Evolutionary conservation across 2,113 vertebrate genomes (phyloP), one percentile per base, ranked within the genome.

Genomic region (Thymallus thymallus): DNA sequence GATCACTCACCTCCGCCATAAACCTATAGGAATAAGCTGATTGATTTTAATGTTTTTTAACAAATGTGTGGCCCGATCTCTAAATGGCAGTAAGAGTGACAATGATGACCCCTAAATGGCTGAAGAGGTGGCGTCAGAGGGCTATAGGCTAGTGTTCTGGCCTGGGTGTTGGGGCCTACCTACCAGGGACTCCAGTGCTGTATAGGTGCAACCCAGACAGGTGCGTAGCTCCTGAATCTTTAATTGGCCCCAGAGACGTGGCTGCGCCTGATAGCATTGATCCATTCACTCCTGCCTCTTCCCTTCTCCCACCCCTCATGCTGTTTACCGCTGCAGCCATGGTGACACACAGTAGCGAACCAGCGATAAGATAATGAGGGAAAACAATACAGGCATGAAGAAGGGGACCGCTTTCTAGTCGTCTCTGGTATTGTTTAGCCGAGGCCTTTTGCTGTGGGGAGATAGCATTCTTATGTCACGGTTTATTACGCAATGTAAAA

Each of bases 351-450:
- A 67, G 83, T 76, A 76, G 84, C 80, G 14, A 86, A 84, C 86
- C 82, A 51, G 83, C 35, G 86, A 92, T 91, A 92, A 92, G 89
- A 80, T 91, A 93, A 93, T 90, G 90, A 91, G 86, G 88, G 81
- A 91, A 93, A 92, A 88, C 89, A 91, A 92, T 79, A 80, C 86
- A 74, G 88, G 48, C 48, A 87, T 90, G 86, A 88, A 90, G 86
- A 84, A 90, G 85, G 41, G 13, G 69, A 35, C 82, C 68, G 76
- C 86, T 88, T 85, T 88, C 80, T 76, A 56, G 64, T 70, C 68
- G n/a, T 55, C 6, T 71, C 41, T 0, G 58, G 69, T 80, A 75
- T 91, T 90, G 88, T 92, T 62, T 78, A 71, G 64, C 81, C 66
- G 65, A 56, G 51, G 71, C 78, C 66, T 77, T 90, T 88, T 86